Evolutionary conservation across 2,113 vertebrate species (phyloP).

Genomic region (Petroica traversi): DNA sequence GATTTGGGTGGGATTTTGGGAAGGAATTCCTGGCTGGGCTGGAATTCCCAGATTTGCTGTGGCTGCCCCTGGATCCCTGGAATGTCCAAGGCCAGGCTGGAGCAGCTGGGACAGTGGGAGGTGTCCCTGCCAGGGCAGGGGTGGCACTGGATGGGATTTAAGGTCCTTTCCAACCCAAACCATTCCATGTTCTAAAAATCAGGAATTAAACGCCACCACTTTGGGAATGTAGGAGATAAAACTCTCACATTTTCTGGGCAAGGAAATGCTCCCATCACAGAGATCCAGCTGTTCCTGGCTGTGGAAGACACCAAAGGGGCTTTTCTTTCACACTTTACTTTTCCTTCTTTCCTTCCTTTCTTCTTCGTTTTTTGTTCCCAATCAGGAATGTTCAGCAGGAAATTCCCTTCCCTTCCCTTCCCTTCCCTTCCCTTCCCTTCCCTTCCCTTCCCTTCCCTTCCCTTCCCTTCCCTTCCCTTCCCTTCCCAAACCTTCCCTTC

Average conservation of each 20-base stretch:
- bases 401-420: not conserved
- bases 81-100: not conserved
- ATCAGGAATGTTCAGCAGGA: not conserved
- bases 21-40: not conserved
- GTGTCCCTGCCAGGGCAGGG: not conserved
- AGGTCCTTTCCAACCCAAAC: not conserved
- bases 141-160: fast-evolving
- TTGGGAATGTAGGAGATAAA: not conserved
- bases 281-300: not conserved
- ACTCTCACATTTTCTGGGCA: not conserved
- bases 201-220: not conserved
- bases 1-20: not conserved
- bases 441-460: too few relatives aligned
- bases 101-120: fast-evolving
- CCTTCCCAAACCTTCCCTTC: not conserved
- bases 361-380: not conserved
- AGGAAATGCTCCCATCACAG: not conserved
- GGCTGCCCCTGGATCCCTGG: not conserved
- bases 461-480: too few relatives aligned
- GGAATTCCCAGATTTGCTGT: not conserved
- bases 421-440: not conserved
- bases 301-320: fast-evolving
- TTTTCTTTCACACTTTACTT: not conserved
- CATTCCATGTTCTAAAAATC: not conserved
- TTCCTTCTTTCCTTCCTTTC: not conserved